A percentile compares a stretch with the other conserved stretches of the same genome.
Evolutionary conservation across 2,888 invertebrate species (phyloP).

Genomic region (Boloria selene): DNA sequence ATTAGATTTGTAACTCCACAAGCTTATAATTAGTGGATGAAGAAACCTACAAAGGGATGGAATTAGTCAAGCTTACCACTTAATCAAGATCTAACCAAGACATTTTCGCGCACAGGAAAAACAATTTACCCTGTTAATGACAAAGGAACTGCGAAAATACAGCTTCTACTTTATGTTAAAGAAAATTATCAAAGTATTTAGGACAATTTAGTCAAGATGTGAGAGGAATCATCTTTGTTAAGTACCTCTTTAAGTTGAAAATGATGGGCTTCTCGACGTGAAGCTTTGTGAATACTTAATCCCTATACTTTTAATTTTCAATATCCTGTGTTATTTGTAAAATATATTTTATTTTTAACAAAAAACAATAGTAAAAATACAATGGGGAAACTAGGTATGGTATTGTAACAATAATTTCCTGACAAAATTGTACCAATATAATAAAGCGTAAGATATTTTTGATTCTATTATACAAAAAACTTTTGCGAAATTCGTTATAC

Average conservation of each 20-base stretch:
- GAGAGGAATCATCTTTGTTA: slow-evolving; percentile 17
- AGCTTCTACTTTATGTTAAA: slow-evolving; percentile 50
- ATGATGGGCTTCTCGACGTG: slow-evolving; percentile 4
- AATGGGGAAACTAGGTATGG: no score
- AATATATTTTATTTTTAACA: background rate
- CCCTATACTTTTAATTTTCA: background rate
- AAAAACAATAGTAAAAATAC: no score
- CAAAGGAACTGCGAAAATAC: slow-evolving; percentile 54
- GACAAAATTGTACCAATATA: no score
- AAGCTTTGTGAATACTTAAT: slow-evolving; percentile 5
- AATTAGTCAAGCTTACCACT: slow-evolving; percentile 56
- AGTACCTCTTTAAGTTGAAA: slow-evolving; percentile 4
- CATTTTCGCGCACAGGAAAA: slow-evolving; percentile 57
- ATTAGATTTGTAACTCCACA: slow-evolving; percentile 33
- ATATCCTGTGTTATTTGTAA: background rate
- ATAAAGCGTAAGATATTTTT: no score
- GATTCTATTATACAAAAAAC: no score
- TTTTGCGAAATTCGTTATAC: no score
- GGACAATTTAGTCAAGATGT: slow-evolving; percentile 20
- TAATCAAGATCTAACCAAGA: slow-evolving; percentile 64
- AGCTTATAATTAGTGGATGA: slow-evolving; percentile 36
- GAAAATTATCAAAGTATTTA: slow-evolving; percentile 38
- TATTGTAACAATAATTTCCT: no score
- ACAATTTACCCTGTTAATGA: slow-evolving; percentile 68
- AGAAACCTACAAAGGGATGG: slow-evolving; percentile 38